Base-by-base conservation (phyloP, 2,113 vertebrate genomes). In the Pseudois nayaur region DNA sequence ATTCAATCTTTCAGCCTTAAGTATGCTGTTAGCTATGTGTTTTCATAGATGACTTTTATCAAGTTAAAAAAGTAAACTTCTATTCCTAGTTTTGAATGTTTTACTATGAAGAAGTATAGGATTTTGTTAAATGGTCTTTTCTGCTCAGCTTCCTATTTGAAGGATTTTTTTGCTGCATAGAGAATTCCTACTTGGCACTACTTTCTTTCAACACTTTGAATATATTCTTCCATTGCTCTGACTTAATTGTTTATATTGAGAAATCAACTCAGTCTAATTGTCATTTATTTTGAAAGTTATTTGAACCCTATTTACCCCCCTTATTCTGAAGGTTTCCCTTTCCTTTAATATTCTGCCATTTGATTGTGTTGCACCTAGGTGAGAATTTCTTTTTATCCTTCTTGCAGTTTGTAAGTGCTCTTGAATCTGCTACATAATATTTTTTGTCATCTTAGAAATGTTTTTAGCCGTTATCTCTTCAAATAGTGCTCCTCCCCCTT, bases 381-480 rank as follows among this genome's bases (percentile, higher is more conserved):
- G 15, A 82, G 1, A 5, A 43, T 78, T 94, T 86, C 6, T 74
- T 82, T 84, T 64, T 79, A 62, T 95, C 96, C 16, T 60, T 96
- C 19, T 76, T 89, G 8, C 2, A 91, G 8, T 79, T 60, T 86
- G 6, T 89, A 81, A 81, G 29, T 82, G 3, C 27, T 89, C 36
- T 91, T 89, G 17, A 59, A 57, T 40, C 15, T 91, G 12, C 64
- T 19, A 64, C 62, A 33, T 55, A 92, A 78, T 81, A 33, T 43
- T 60, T 97, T 91, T 95, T 92, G 13, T 97, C 45, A 50, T 2
- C 57, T 97, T 96, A 60, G 17, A 81, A 85, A 91, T 36, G 7
- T 62, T 88, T 94, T 79, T 4, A 84, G 8, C 8, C 16, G 92
- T 91, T 94, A 13, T 54, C 36, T 50, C 15, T 89, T 91, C 83